Conservation (phyloP, 2,113 vertebrate genomes). For the Megaceryle torquata region DNA sequence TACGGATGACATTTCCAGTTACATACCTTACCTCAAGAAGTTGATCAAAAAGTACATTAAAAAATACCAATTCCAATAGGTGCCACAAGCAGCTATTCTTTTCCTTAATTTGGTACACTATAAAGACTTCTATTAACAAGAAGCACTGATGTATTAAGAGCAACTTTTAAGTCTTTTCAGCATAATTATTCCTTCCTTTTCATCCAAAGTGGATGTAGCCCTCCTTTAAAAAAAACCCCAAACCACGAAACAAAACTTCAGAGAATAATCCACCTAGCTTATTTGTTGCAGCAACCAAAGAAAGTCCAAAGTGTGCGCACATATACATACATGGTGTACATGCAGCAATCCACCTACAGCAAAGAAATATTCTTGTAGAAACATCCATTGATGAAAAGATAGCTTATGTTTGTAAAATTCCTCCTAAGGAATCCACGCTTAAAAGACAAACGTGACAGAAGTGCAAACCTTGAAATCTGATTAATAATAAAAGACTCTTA, state of each 20-base stretch:
- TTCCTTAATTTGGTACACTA: neutral
- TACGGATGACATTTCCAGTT: neutral
- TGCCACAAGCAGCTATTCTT: neutral
- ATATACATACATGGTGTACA: neutral
- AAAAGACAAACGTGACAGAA: neutral
- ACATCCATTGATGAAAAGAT: neutral
- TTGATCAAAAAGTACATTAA: neutral
- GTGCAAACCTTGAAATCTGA: neutral
- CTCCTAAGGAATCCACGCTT: neutral
- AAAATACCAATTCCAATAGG: neutral
- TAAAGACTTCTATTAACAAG: neutral
- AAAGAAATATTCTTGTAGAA: neutral
- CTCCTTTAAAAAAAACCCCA: neutral
- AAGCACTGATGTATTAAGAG: neutral
- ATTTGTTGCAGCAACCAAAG: neutral
- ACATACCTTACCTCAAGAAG: neutral
- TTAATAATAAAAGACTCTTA: conserved; percentile 70
- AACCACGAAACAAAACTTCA: neutral
- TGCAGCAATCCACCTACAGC: accelerated
- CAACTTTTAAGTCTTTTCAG: neutral
- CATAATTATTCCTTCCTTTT: neutral
- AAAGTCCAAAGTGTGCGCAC: neutral
- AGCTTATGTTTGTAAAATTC: neutral
- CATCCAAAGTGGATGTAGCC: neutral
- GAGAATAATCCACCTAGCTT: neutral